Conservation (phyloP, 30 jellyfish, hydroid and myxozoan genomes). For the Aurelia sp. region DNA sequence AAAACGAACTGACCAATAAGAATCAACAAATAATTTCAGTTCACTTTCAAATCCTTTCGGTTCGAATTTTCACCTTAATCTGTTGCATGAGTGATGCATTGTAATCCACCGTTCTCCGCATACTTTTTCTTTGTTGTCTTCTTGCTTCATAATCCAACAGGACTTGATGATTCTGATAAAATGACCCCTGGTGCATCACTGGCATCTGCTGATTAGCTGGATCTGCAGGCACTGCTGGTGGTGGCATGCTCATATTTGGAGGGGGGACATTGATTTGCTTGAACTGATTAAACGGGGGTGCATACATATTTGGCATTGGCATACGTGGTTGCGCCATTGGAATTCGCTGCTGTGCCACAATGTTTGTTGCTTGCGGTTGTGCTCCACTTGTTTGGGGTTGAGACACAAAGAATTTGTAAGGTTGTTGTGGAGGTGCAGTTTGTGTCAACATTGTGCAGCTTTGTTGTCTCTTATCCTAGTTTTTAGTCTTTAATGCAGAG, state of each 20-base stretch:
- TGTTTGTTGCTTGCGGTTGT: constrained; percentile 17
- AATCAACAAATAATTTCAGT: no score
- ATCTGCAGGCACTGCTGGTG: constrained; percentile 27
- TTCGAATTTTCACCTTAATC: constrained; percentile 53
- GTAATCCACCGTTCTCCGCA: constrained; percentile 91
- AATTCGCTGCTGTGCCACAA: constrained; percentile 31
- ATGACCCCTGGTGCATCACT: constrained; percentile 1
- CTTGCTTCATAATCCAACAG: constrained; percentile 40
- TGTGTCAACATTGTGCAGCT: constrained; percentile 32
- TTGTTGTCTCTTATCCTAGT: no score
- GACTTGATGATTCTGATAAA: constrained; percentile 11
- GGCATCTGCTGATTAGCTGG: constrained; percentile 15
- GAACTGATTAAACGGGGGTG: constrained; percentile 45
- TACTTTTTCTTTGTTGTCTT: constrained; percentile 53
- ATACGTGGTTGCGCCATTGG: constrained; percentile 31
- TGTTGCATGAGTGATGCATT: constrained; percentile 81
- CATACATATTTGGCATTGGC: constrained; percentile 64
- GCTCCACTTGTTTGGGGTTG: constrained; percentile 5
- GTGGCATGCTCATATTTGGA: constrained; percentile 54
- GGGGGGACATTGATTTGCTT: constrained; percentile 66
- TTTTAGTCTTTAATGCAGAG: no score
- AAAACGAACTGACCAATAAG: no score
- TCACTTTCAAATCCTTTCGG: no score
- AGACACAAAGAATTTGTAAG: constrained; percentile 27
- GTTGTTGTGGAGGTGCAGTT: constrained; percentile 51